phyloP scores from a whole-genome alignment of 2,888 invertebrate genomes.

The Torymus tubicola region DNA sequence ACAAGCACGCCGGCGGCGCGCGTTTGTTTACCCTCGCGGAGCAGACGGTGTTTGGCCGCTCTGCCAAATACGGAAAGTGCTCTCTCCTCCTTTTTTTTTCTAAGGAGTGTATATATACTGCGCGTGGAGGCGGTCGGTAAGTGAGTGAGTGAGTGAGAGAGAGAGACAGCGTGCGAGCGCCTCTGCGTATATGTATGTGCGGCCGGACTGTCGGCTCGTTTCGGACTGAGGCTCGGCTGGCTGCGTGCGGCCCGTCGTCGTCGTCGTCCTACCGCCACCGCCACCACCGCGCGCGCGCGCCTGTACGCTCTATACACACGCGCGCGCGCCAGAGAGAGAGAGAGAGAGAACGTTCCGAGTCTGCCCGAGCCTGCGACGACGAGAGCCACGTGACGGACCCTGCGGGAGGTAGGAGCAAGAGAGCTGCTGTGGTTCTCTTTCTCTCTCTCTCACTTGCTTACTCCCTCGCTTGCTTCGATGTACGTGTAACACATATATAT shows the following conservation, averaged over 20 bases:
- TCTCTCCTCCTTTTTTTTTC: conserved; percentile 37
- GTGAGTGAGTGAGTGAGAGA: not conserved
- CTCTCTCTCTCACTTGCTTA: not conserved
- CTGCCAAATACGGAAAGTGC: conserved; percentile 51
- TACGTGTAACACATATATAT: not conserved
- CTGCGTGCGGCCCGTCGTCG: conserved; percentile 56
- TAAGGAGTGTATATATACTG: not conserved
- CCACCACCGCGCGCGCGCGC: conserved; percentile 23
- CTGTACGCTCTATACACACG: not conserved
- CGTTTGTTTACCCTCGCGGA: conserved; percentile 49
- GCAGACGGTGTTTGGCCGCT: conserved; percentile 53
- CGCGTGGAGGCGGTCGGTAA: not conserved
- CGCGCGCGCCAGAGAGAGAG: not conserved
- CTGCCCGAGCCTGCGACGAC: conserved; percentile 44
- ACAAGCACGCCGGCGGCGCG: conserved; percentile 9
- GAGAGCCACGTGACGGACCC: conserved; percentile 75
- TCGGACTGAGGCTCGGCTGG: conserved; percentile 67
- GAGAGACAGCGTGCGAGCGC: not conserved
- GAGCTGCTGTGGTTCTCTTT: not conserved
- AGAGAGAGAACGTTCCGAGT: conserved; percentile 11
- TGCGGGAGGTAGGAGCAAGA: conserved; percentile 71
- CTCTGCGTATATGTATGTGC: conserved; percentile 57
- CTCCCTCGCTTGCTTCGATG: not conserved
- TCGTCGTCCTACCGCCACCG: not conserved
- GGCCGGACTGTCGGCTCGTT: conserved; percentile 73